Base-by-base conservation (phyloP, 1,140 invertebrate species). In the Paracyclopina nana region DNA sequence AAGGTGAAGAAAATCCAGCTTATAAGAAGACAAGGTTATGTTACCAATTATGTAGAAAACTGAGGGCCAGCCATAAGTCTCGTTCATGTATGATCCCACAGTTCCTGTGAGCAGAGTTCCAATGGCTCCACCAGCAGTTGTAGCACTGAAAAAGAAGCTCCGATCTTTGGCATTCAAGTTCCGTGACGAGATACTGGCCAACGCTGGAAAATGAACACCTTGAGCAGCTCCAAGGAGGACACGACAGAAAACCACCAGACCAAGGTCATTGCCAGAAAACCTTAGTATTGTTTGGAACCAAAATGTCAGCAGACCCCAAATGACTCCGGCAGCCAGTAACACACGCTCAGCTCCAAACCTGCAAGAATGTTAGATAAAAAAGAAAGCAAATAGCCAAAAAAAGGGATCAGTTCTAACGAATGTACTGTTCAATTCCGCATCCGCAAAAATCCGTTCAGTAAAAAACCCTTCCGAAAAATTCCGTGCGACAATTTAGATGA, bases 181-280 rank as follows among this genome's bases (percentile, higher is more conserved):
- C 61, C 74, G 70, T 57, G 77, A 77, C 22, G 77, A 75, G 12
- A 81, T 61, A 58, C 75, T 78, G 29, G 78, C 77, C 67, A 80
- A 71, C 57, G 74, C 74, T 30, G 78, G 78, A 64, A 78, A 78
- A 62, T 79, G 77, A 62, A 77, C 72, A 68, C 75, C 78, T 68
- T 80, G 78, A 57, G 75, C 73, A 14, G 76, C 72, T 31, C 78
- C 78, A 55, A 77, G 73, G 2, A 78, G 57, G 12, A 75, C 69
- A 55, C 78, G 63, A 31, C 74, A 66, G 11, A 72, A 59, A 6
- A 78, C 69, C 41, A 79, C 66, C 16, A 77, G 65, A 29, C 69
- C 64, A 43, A 79, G 65, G 11, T 73, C 68, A 51, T 66, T 67
- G 54, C 64, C 64, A 62, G 62, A 70, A 56, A 70, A 62, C 57